Percentiles rank a stretch among this genome's conserved stretches.
These are phyloP conservation scores for Micrasema longulum DNA, from an alignment of 1,140 invertebrate species.

Conservation along the genomic window DNA sequence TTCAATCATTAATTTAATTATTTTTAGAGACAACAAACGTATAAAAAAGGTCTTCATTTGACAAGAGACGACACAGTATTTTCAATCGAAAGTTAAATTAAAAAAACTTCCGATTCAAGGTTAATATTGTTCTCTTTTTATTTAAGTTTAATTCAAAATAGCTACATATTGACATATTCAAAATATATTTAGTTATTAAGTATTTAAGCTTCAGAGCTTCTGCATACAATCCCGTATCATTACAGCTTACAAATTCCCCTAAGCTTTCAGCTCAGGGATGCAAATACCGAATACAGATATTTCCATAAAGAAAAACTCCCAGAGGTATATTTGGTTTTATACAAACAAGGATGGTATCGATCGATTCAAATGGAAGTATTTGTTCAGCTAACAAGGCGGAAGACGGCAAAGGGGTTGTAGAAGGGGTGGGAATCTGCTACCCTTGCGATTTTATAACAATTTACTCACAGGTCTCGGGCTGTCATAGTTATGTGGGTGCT, in stretches of 20 bases:
- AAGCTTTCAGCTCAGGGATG: neutral
- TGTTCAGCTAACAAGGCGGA: constrained; percentile 40
- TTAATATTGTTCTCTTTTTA: no score
- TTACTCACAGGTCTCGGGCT: neutral
- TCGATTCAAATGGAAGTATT: constrained; percentile 34
- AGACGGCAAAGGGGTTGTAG: constrained; percentile 1
- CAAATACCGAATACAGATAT: constrained; percentile 13
- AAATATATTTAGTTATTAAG: no score
- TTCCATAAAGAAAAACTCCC: constrained; percentile 8
- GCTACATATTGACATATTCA: no score
- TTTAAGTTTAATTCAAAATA: no score
- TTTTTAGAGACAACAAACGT: no score
- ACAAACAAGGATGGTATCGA: constrained; percentile 24
- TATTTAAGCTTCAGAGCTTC: neutral
- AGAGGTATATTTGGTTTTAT: constrained; percentile 10
- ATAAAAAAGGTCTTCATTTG: no score
- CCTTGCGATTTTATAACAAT: neutral
- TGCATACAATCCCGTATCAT: constrained; percentile 6
- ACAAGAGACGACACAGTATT: no score
- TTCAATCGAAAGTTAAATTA: no score
- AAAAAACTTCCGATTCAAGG: no score
- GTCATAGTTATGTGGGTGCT: neutral
- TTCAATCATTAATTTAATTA: no score
- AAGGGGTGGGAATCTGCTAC: neutral
- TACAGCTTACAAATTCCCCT: neutral